phyloP scores from a whole-genome alignment of 1,140 invertebrate species.

The Drosophila tropicalis region DNA sequence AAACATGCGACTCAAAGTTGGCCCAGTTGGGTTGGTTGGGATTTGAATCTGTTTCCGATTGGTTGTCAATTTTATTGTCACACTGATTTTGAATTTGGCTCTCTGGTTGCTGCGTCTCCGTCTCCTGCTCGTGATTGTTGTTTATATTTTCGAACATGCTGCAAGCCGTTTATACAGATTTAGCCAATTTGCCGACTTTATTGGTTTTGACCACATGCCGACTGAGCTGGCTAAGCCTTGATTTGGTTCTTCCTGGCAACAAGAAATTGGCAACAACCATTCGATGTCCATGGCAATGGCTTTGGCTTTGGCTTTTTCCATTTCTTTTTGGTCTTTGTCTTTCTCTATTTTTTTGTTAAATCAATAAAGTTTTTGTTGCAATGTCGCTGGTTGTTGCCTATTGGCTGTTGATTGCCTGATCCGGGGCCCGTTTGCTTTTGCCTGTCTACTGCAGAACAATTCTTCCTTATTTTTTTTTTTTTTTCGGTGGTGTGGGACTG shows the following conservation, averaged over 20 bases:
- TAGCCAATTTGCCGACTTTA: constrained; percentile 56
- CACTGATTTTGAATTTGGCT: constrained; percentile 1
- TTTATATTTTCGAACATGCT: constrained; percentile 52
- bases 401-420: constrained; percentile 55
- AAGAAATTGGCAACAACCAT: constrained; percentile 3
- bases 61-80: constrained; percentile 36
- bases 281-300: constrained; percentile 41
- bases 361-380: constrained; percentile 64
- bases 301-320: constrained; percentile 33
- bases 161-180: constrained; percentile 55
- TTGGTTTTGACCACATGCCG: constrained; percentile 56
- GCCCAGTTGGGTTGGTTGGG: constrained; percentile 28
- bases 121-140: constrained; percentile 38
- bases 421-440: constrained; percentile 20
- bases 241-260: constrained; percentile 43
- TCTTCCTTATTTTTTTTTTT: neutral
- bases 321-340: constrained; percentile 13
- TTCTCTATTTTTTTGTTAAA: constrained; percentile 42
- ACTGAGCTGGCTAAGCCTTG: constrained; percentile 50
- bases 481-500: constrained; percentile 2
- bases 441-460: constrained; percentile 32
- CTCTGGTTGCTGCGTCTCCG: neutral
- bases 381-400: constrained; percentile 35
- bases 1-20: constrained; percentile 48
- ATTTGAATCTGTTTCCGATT: constrained; percentile 11